A percentile compares a stretch with the other conserved stretches of the same genome.
These are phyloP conservation scores for Urosaurus nigricauda DNA, from an alignment of 2,797 vertebrate genomes.

Conservation along the genomic window DNA sequence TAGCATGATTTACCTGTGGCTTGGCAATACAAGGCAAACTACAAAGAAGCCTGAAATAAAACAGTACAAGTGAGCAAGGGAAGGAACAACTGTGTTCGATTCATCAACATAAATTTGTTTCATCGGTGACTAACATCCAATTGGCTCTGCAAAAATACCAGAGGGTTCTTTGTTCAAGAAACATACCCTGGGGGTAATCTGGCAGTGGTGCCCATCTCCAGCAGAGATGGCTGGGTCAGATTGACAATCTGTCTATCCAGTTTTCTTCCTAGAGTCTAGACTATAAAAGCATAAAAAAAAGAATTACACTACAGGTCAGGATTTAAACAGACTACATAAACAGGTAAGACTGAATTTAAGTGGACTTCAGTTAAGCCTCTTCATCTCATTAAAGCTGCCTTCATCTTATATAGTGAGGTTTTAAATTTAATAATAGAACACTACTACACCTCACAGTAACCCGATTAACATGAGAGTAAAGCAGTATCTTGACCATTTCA, in stretches of 20 bases:
- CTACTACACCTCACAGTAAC: slow-evolving; percentile 76
- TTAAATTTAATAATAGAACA: slow-evolving; percentile 79
- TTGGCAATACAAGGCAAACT: not conserved
- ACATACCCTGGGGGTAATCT: not conserved
- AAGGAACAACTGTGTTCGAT: not conserved
- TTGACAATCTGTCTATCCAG: slow-evolving; percentile 52
- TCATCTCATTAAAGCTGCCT: slow-evolving; percentile 85
- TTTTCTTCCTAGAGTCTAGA: slow-evolving; percentile 51
- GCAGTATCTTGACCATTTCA: slow-evolving; percentile 38
- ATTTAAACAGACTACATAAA: slow-evolving; percentile 77
- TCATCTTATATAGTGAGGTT: slow-evolving; percentile 76
- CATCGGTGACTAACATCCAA: not conserved
- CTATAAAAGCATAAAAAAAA: slow-evolving; percentile 63
- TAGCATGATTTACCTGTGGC: not conserved
- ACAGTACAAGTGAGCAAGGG: not conserved
- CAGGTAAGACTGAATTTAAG: slow-evolving; percentile 82
- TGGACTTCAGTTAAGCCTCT: slow-evolving; percentile 83
- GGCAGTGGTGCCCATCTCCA: not conserved
- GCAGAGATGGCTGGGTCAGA: slow-evolving; percentile 15
- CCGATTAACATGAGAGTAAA: slow-evolving; percentile 66
- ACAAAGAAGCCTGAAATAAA: slow-evolving; percentile 3
- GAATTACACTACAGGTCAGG: slow-evolving; percentile 67
- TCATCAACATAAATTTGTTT: slow-evolving; percentile 13
- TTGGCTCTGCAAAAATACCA: not conserved
- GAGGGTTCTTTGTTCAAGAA: not conserved